These are phyloP conservation scores for Callocephalon fimbriatum DNA, from an alignment of 2,113 vertebrate species.

Conservation along the genomic window DNA sequence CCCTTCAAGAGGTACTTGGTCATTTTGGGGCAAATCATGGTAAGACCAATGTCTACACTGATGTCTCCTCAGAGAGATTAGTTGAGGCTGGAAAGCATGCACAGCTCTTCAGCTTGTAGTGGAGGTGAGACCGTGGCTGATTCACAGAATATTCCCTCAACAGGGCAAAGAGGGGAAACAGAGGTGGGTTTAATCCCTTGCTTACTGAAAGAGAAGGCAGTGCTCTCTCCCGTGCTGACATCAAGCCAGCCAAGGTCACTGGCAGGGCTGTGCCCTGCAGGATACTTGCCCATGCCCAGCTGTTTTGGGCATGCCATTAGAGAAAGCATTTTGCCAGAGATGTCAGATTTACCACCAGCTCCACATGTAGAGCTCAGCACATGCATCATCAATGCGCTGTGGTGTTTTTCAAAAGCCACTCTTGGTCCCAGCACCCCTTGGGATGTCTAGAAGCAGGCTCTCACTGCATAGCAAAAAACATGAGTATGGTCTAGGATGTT, in stretches of 20 bases:
- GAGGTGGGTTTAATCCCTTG: not conserved
- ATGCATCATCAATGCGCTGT: not conserved
- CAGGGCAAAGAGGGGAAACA: not conserved
- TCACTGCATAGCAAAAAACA: not conserved
- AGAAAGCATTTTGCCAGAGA: not conserved
- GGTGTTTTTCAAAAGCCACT: not conserved
- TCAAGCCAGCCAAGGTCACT: rapidly evolving
- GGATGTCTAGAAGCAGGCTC: not conserved
- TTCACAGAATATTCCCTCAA: not conserved
- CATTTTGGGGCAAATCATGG: not conserved
- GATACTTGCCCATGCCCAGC: not conserved
- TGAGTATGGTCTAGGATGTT: not conserved
- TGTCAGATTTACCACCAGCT: not conserved
- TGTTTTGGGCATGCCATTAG: not conserved
- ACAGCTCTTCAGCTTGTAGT: not conserved
- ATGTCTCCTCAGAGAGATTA: not conserved
- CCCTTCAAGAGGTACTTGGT: not conserved
- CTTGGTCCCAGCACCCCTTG: not conserved
- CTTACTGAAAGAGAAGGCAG: not conserved
- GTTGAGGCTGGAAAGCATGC: not conserved
- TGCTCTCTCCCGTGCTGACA: not conserved
- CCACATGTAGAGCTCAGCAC: not conserved
- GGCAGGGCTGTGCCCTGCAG: not conserved
- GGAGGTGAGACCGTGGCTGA: not conserved
- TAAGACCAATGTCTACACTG: not conserved